Base-by-base conservation (phyloP, 2,888 invertebrate species). In the Cryptus viduatorius region DNA sequence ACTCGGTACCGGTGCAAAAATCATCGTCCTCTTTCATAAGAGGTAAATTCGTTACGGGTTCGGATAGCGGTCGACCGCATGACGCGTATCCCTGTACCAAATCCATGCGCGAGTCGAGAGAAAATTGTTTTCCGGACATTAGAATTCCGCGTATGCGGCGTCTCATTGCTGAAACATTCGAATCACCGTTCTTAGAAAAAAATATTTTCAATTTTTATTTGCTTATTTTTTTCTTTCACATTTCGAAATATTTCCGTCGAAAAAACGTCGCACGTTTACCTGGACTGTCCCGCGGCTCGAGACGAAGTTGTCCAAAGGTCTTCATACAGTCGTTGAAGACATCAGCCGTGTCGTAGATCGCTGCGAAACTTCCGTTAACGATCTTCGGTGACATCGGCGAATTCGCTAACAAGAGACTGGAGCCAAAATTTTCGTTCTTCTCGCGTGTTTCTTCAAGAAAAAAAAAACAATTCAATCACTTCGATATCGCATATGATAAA, bases 381-480 rank as follows among this genome's bases (percentile, higher is more conserved):
- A 99, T 97, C 94, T 99, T 99, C 0, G 99, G 99, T 4, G 98
- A 98, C 97, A 98, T 98, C 0, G 99, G 99, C 1, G 98, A 98
- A 94, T 99, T 99, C 71, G 98, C 98, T 69, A 99, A 95, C 31
- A 99, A 95, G 1, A 99, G 95, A 91, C 98, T 98, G 65, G 99
- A 98, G 50, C 99, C 99, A 90, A 98, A 99, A 50, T 97, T 96
- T 75, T 97, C 97, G 91, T 97, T 98, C 88, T 96, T 95, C 91
- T 97, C 97, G 87, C 97, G 96, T 0, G 97, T 98, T 93, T 98
- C 98, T 97, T 93, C 77, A 24, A 16, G 8, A 88, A 78, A 46
- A 24, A 24, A 48, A 56, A 24, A 56, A 69, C 3, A 68, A 50
- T 29, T 12, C 7, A 19, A 59, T 72, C 12, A 31, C 14, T 24